Base-by-base conservation (phyloP, 1,140 invertebrate species). In the Mactra quadrangularis region DNA sequence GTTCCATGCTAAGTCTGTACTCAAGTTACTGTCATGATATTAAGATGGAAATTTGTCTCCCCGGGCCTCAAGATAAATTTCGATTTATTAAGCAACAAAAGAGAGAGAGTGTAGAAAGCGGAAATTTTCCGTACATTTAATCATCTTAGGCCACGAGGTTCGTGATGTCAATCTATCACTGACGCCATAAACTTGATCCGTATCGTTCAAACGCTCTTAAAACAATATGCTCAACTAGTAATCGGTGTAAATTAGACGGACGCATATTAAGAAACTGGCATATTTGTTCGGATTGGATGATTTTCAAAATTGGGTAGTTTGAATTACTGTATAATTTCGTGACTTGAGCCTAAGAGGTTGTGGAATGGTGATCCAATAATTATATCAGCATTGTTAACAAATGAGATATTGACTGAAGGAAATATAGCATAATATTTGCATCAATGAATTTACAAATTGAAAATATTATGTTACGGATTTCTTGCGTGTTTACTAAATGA, bases 81-180 rank as follows among this genome's bases (percentile, higher is more conserved):
- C n/a, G n/a, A 41, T 38, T 64, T 41, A 27, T 52, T 19, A 59
- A 41, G 57, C 59, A 70, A 50, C 19, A 38, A 59, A 64, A n/a
- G 19, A 25, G n/a, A n/a, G n/a, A n/a, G 17, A 33, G 22, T 74
- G 41, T 22, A 70, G 70, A 82, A 82, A 82, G 57, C 79, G 79
- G 70, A 82, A 74, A 82, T 82, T 74, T 82, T 82, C 79, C 79
- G 79, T 82, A 74, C 60, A 82, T 74, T 82, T 82, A 72, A 82
- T 82, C 79, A 53, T 27, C 55, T 31, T 70, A 70, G 77, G 77
- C 31, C 75, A 78, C 52, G 45, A 66, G 38, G 60, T 27, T 60
- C 15, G 29, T 53, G 1, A 66, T 22, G 53, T 35, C 50, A 33
- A 35, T 78, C 75, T 38, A 35, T 64, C 64, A 47, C 45, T 22